Evolutionary conservation across 2,888 invertebrate genomes (phyloP), one percentile per base, ranked within the genome.

Genomic region (Chironomus tentans): DNA sequence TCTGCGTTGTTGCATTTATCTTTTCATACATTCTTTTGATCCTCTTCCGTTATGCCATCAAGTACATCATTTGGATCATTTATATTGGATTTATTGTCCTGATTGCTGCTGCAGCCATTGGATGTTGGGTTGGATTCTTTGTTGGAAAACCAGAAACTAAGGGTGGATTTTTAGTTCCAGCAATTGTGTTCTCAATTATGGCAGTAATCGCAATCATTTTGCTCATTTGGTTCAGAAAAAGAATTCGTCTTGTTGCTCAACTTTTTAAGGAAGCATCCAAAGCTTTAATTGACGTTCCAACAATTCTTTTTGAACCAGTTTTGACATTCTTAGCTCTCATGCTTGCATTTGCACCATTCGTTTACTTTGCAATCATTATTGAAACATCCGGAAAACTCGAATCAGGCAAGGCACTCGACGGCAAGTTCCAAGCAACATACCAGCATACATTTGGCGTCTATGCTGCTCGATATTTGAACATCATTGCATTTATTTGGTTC

Each of bases 191-290:
- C 69, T 87, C 89, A 4, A 81, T 89, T 38, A 83, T 88, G 2
- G 88, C 90, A 61, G 86, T 85, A 4, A 10, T 72, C 24, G 0
- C 28, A 2, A 1, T 38, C 3, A 18, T 61, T 3, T 2, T 62
- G 2, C 62, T 61, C 10, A 21, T 89, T 38, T 87, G 87, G 0
- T 85, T 90, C 86, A 82, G 89, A 77, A 89, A 88, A 79, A 84
- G 89, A 77, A 88, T 90, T 74, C 82, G 85, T 77, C 82, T 90
- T 75, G 89, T 90, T 0, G 86, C 89, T 28, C 86, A 87, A 78
- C 82, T 91, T 22, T 90, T 90, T 80, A 85, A 85, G 79, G 90
- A 91, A 82, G 87, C 90, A 22, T 90, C 89, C 70, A 90, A 88
- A 82, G 89, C 89, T 0, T 82, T 90, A 24, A 82, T 84, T 46